Conservation (phyloP, 2,888 invertebrate species). For the Drosophila picticornis region DNA sequence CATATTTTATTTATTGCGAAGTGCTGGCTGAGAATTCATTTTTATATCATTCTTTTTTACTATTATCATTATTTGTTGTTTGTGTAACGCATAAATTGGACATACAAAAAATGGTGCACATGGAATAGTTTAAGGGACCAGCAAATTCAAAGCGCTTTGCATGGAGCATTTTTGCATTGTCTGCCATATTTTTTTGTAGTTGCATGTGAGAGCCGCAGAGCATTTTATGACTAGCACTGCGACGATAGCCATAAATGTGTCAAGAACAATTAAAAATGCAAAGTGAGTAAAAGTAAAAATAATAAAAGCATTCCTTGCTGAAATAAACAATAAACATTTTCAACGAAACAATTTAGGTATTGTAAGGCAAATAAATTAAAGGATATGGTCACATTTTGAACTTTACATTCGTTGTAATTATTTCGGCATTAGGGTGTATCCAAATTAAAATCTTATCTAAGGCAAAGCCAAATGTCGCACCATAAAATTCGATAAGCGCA, state of each 20-base stretch:
- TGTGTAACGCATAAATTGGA: slow-evolving; percentile 50
- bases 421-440: slow-evolving; percentile 34
- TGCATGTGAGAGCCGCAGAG: slow-evolving; percentile 45
- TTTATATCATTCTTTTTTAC: slow-evolving; percentile 10
- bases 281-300: background rate
- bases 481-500: slow-evolving; percentile 54
- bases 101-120: slow-evolving; percentile 47
- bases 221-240: slow-evolving; percentile 48
- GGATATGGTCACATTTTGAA: background rate
- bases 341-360: background rate
- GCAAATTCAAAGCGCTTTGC: slow-evolving; percentile 62
- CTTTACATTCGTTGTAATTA: slow-evolving; percentile 33
- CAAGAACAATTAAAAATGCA: slow-evolving; percentile 12
- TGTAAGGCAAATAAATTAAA: background rate
- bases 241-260: slow-evolving; percentile 49
- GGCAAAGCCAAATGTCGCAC: slow-evolving; percentile 55
- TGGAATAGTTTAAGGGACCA: slow-evolving; percentile 53
- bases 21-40: slow-evolving; percentile 22
- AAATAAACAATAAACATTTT: background rate
- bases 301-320: background rate
- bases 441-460: slow-evolving; percentile 67
- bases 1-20: slow-evolving; percentile 53
- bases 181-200: slow-evolving; percentile 22
- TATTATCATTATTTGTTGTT: slow-evolving; percentile 9
- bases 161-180: slow-evolving; percentile 51